Evolutionary conservation across 2,797 vertebrate species (phyloP), one percentile per base, ranked within the genome.

Genomic region (Sebastes trivittatus): DNA sequence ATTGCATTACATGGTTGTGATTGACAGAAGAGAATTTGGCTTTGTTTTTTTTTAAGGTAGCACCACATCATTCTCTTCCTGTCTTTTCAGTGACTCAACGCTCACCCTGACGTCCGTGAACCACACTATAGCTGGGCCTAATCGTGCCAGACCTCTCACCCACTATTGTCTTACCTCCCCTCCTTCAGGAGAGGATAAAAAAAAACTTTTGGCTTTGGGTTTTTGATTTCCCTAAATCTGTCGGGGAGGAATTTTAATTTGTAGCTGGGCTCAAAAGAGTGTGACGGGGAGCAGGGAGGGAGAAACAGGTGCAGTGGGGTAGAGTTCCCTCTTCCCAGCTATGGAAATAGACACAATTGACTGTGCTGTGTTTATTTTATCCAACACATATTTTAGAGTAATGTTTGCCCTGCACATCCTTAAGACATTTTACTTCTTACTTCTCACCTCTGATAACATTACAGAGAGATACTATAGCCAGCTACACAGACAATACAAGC

Each of bases 191-290:
- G 13, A 71, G 64, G 30, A 69, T 25, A 76, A 18, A 23, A 23
- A 23, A 75, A 77, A 54, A 3, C 2, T 70, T 75, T 80, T 63
- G 72, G 62, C 63, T 83, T 71, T 64, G 32, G 63, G 74, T 87
- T 81, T 88, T 85, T 82, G 42, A 89, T 84, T 92, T 81, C 72
- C 71, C 78, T 74, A 82, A 83, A 89, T 88, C 85, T 91, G 82
- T 80, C 52, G 7, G n/a, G 62, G 61, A 81, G 75, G 85, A 91
- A 91, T 91, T 91, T 90, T 85, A 85, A 91, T 92, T 87, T 84
- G 63, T 68, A 80, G 69, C 59, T 68, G 14, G 42, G 65, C 68
- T 82, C 75, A 72, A 67, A 65, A 63, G 66, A 85, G 87, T 83
- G 80, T 90, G 86, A 92, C 81, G 27, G 71, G 30, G 27, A 80